Evolutionary conservation across 2,888 invertebrate genomes (phyloP), one percentile per base, ranked within the genome.

Genomic region (Norana najaformis): DNA sequence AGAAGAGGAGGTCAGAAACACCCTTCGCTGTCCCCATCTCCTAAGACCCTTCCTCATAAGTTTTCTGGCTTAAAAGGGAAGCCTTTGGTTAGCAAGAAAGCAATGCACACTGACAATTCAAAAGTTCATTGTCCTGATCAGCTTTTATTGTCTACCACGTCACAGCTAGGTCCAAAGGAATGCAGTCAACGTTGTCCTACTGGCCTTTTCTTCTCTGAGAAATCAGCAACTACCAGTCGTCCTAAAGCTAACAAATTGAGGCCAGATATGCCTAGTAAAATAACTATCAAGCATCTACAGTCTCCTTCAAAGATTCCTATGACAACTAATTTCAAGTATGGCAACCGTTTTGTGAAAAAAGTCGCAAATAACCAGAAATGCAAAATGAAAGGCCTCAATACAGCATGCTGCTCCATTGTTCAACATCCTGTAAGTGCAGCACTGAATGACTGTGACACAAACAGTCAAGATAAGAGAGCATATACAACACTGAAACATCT

Each of bases 71-170:
- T 69, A n/a, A 69, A 69, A 69, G 69, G 6, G 69, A 69, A 69
- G n/a, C 69, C 69, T 11, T 30, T 69, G 30, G 69, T n/a, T n/a
- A n/a, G n/a, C 13, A 69, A 69, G 69, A 69, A 30, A 69, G 1
- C n/a, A n/a, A n/a, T 69, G 69, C n/a, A n/a, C 69, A n/a, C 69
- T 69, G 69, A 69, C 69, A 69, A n/a, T n/a, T 69, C 69, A n/a
- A n/a, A n/a, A n/a, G 69, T n/a, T 69, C n/a, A 69, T n/a, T 69
- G 0, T 69, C 69, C 8, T 69, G 69, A 69, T 30, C 30, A 69
- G 69, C 30, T 69, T n/a, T 69, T n/a, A 69, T 8, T 13, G 0
- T 69, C 69, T 69, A 69, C 69, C 30, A 5, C 69, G 11, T 69
- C n/a, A n/a, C 69, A 69, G 30, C n/a, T 69, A 8, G n/a, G 30